Percentiles rank a stretch among this genome's conserved stretches.
phyloP scores from a whole-genome alignment of 2,888 invertebrate species.

The Trachelus stipa region DNA sequence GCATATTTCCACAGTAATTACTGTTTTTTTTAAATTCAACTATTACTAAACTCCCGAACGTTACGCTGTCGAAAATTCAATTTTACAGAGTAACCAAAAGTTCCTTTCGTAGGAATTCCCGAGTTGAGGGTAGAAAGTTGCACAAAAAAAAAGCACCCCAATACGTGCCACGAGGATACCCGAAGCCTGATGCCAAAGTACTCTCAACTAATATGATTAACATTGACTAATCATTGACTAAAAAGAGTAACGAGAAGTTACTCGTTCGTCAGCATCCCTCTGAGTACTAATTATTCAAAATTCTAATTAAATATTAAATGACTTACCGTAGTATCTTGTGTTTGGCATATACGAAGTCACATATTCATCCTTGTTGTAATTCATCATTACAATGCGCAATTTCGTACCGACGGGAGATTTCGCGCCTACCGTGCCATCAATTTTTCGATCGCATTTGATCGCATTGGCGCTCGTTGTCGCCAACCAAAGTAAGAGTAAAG shows the following conservation, averaged over 20 bases:
- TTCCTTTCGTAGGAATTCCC: not conserved
- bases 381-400: constrained; percentile 46
- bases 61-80: not conserved
- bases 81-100: not conserved
- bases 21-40: not conserved
- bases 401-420: constrained; percentile 48
- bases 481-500: not conserved
- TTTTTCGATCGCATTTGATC: constrained; percentile 49
- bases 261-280: not conserved
- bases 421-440: constrained; percentile 44
- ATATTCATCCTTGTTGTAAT: constrained; percentile 54
- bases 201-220: not conserved
- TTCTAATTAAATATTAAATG: not conserved
- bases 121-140: not conserved
- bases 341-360: constrained; percentile 57
- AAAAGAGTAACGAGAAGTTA: not conserved
- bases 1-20: not conserved
- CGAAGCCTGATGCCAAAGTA: not conserved
- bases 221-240: not conserved
- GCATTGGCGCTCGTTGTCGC: constrained; percentile 11
- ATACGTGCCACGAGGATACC: not conserved
- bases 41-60: not conserved
- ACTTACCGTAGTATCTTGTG: constrained; percentile 59
- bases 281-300: not conserved
- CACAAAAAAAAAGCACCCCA: not conserved